Evolutionary conservation across 2,113 vertebrate genomes (phyloP), one percentile per base, ranked within the genome.

Genomic region (Andinoacara biseriatus): DNA sequence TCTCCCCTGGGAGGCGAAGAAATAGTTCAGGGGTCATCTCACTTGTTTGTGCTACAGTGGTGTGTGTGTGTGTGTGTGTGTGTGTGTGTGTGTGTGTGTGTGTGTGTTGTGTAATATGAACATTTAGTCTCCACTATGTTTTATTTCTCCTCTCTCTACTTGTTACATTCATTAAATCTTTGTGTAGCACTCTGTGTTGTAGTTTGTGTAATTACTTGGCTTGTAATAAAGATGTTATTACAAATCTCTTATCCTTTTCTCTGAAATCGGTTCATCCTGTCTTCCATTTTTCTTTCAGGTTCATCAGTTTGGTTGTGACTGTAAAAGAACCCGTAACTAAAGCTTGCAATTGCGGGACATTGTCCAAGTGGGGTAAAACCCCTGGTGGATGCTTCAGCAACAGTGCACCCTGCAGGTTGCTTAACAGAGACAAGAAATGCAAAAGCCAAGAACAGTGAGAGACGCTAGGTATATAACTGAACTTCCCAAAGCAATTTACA

Each of bases 381-480:
- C 78, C 58, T 52, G n/a, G 38, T 81, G 59, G 58, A 89, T 89
- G 81, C 87, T 91, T 91, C 79, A 83, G 83, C 91, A 95, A 93
- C 87, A 95, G 90, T 84, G 87, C 92, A 86, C 92, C 91, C 93
- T 94, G 63, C 88, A 94, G 94, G 92, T 75, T 61, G 84, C 77
- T 76, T 33, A 43, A 81, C 82, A 81, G 78, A 54, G 62, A 61
- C 63, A 80, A 75, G 69, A 62, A 78, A 58, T 40, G 9, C n/a
- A 87, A 24, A 29, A n/a, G 33, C 10, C 4, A 33, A 33, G 31
- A 69, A 52, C 0, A 15, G 54, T 24, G 40, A 10, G 22, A 67
- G 33, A 77, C 82, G 63, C 46, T 14, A 6, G 10, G 62, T 22
- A 59, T 61, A 75, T 75, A 46, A 33, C 43, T 56, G 17, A 81